A percentile compares a stretch with the other conserved stretches of the same genome.
Evolutionary conservation across 1,140 invertebrate species (phyloP).

Genomic region (Drosophila sucinea): DNA sequence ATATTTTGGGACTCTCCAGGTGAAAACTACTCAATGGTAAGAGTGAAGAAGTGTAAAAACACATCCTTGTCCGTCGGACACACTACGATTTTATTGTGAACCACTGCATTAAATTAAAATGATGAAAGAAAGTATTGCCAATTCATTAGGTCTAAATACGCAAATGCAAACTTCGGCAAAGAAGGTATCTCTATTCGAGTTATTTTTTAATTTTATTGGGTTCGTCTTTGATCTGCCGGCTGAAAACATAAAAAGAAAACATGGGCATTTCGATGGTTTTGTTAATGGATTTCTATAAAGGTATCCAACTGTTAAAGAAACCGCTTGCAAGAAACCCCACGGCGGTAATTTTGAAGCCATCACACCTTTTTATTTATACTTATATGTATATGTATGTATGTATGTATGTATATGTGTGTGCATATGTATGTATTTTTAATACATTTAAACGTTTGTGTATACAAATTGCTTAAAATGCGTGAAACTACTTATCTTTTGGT

Average conservation of each 20-base stretch:
- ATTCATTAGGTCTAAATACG: not conserved
- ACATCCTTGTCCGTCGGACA: too few species aligned
- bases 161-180: not conserved
- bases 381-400: constrained; percentile 15
- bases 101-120: not conserved
- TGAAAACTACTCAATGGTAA: too few species aligned
- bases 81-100: too few species aligned
- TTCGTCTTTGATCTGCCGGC: constrained; percentile 50
- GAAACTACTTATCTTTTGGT: constrained; percentile 14
- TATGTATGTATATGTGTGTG: not conserved
- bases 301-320: constrained; percentile 53
- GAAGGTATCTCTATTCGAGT: not conserved
- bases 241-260: constrained; percentile 42
- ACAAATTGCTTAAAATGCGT: constrained; percentile 11
- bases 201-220: constrained; percentile 27
- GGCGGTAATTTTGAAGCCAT: constrained; percentile 59
- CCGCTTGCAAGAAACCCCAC: constrained; percentile 51
- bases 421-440: not conserved
- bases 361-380: constrained; percentile 45
- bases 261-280: constrained; percentile 46
- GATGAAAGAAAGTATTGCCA: constrained; percentile 4
- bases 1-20: too few species aligned
- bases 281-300: constrained; percentile 62
- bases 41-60: too few species aligned
- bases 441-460: constrained; percentile 11